Evolutionary conservation across 2,113 vertebrate genomes (phyloP).

Genomic region (Coryphaenoides rupestris): DNA sequence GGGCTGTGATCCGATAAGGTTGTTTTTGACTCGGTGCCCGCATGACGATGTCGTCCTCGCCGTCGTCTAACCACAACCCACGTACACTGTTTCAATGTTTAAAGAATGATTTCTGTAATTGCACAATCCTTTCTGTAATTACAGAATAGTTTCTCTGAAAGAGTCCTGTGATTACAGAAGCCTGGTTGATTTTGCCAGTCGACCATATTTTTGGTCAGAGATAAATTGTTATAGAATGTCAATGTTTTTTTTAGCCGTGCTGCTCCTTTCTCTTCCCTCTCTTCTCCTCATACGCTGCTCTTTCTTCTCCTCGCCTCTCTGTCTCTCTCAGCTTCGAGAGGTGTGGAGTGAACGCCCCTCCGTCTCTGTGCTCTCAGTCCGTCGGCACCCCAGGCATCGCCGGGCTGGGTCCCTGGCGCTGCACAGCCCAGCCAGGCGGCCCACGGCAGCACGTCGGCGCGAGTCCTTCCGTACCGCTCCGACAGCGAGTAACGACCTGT

Average conservation of each 20-base stretch:
- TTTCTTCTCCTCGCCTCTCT: slow-evolving; percentile 2
- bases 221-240: background rate
- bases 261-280: no score
- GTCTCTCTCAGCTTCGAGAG: slow-evolving; percentile 82
- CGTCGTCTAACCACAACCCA: no score
- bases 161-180: no score
- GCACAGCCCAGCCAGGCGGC: slow-evolving; percentile 82
- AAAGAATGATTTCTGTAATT: no score
- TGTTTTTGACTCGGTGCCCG: no score
- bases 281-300: background rate
- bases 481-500: slow-evolving; percentile 98
- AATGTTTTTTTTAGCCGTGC: slow-evolving; percentile 8
- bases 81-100: no score
- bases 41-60: no score
- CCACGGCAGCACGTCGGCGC: slow-evolving; percentile 88
- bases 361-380: slow-evolving; percentile 87
- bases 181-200: no score
- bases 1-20: no score
- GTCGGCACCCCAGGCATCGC: slow-evolving; percentile 84
- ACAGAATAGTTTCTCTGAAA: no score
- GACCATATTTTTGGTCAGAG: no score
- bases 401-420: slow-evolving; percentile 86
- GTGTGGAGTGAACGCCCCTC: slow-evolving; percentile 94
- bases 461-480: slow-evolving; percentile 95
- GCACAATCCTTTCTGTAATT: no score